Evolutionary conservation across 2,113 vertebrate genomes (phyloP), one percentile per base, ranked within the genome.

Genomic region (Sardina pilchardus): DNA sequence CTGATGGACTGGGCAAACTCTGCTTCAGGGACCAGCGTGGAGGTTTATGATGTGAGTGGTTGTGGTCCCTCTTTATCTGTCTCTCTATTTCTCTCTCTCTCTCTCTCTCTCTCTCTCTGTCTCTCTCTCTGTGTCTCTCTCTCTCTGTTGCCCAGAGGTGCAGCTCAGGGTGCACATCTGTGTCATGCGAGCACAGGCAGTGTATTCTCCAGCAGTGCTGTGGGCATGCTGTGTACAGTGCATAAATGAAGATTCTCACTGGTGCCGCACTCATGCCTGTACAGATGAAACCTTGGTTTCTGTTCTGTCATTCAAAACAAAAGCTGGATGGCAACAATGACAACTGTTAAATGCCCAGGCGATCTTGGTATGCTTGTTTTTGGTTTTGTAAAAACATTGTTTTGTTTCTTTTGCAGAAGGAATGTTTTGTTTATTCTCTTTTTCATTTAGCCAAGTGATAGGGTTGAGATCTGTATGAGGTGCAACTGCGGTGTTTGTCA

Each of bases 1-100:
- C 16, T 85, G 83, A 85, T 56, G 59, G 82, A 30, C 48, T 59
- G 36, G 30, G 82, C 26, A 59, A 21, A n/a, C 81, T 21, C 12
- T 39, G 48, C 81, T 16, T 12, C 81, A 39, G 36, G 63, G n/a
- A 30, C 63, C 26, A 12, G 10, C 63, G 16, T 34, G 63, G 63
- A 71, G 63, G 63, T 7, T 81, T 24, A 42, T 17, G 1, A 36
- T 44, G 80, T 24, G 14, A 14, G 78, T 39, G 36, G 43, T 12
- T 5, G 14, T 81, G 80, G 17, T 81, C 17, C 21, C 42, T 81
- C 36, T 81, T 7, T 81, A 39, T 81, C 5, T 59, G 12, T 24
- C 17, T 59, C 3, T 19, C 53, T 21, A 17, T 59, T 21, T 21
- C 53, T 59, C 30, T 81, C 14, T 81, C 34, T 81, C 9, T 81